Evolutionary conservation across 2,113 vertebrate species (phyloP).

Genomic region (Rhynchomys soricoides): DNA sequence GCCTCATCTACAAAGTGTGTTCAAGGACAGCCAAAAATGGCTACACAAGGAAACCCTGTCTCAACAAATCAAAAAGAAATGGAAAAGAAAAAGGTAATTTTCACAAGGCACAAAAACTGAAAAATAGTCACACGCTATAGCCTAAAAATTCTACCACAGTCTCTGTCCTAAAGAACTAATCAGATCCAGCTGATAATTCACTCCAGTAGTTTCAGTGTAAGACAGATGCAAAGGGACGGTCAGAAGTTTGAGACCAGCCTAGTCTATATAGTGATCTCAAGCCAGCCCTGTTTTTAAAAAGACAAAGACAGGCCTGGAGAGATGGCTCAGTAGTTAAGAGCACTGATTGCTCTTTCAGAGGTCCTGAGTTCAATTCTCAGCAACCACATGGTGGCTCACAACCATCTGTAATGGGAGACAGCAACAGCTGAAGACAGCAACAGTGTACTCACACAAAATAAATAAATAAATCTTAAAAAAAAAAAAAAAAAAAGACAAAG

Average conservation of each 20-base stretch:
- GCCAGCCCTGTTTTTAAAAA: too few relatives aligned
- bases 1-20: background rate
- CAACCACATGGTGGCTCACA: too few relatives aligned
- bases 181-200: background rate
- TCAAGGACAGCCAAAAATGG: background rate
- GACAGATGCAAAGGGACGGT: background rate
- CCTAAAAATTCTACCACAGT: background rate
- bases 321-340: too few relatives aligned
- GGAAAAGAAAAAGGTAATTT: background rate
- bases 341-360: too few relatives aligned
- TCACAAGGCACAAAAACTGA: background rate
- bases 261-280: background rate
- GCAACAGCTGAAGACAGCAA: too few relatives aligned
- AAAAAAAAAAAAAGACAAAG: background rate
- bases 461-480: too few relatives aligned
- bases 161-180: slow-evolving; percentile 14
- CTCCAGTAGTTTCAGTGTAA: background rate
- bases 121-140: background rate
- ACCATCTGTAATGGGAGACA: too few relatives aligned
- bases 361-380: too few relatives aligned
- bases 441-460: too few relatives aligned
- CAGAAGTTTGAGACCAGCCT: background rate
- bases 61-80: background rate
- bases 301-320: too few relatives aligned
- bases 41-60: background rate